These are phyloP conservation scores for Thunnus maccoyii DNA, from an alignment of 2,113 vertebrate species.

Conservation along the genomic window DNA sequence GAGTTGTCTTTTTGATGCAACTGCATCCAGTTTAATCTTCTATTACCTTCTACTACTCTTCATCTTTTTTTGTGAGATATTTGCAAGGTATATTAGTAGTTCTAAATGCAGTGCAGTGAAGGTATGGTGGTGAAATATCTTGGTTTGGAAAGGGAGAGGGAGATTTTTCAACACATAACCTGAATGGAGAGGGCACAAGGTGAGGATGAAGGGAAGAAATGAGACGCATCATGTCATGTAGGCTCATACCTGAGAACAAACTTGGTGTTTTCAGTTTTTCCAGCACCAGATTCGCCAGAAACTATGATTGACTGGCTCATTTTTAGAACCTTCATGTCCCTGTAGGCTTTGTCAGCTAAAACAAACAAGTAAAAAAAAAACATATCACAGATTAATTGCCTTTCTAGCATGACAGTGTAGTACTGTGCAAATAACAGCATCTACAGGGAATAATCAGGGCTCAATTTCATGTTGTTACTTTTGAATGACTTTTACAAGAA, in stretches of 20 bases:
- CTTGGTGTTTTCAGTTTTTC: constrained; percentile 99
- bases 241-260: constrained; percentile 94
- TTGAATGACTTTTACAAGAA: too few species aligned
- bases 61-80: too few species aligned
- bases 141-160: too few species aligned
- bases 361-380: not conserved
- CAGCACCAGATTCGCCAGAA: constrained; percentile 98
- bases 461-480: too few species aligned
- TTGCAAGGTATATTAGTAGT: too few species aligned
- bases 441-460: not conserved
- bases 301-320: constrained; percentile 99
- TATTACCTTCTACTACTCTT: too few species aligned
- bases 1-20: too few species aligned
- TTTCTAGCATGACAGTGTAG: not conserved
- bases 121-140: too few species aligned
- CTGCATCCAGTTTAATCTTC: too few species aligned
- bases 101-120: not conserved
- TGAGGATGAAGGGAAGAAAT: not conserved
- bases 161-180: not conserved
- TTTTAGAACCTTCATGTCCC: constrained; percentile 98
- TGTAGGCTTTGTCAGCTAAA: constrained; percentile 96
- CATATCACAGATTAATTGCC: not conserved
- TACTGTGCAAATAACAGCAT: not conserved
- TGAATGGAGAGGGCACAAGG: not conserved
- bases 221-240: not conserved